Percentiles rank a stretch among this genome's conserved stretches.
phyloP scores from a whole-genome alignment of 2,113 vertebrate genomes.

The Ctenodactylus gundi region DNA sequence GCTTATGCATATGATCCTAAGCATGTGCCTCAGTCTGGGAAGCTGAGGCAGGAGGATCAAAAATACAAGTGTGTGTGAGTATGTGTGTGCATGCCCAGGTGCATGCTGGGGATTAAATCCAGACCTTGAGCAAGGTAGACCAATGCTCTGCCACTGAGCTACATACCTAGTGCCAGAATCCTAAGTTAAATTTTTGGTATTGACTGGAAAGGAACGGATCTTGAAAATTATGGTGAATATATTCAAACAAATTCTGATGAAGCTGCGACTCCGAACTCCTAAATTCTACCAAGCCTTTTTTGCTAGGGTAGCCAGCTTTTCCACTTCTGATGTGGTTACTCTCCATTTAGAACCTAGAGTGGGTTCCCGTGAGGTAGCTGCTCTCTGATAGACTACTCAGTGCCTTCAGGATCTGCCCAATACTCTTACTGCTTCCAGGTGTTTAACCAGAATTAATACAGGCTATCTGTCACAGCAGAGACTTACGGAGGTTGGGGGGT shows the following conservation, averaged over 20 bases:
- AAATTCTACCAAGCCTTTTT: not conserved
- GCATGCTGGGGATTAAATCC: not conserved
- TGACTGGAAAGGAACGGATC: not conserved
- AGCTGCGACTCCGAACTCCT: not conserved
- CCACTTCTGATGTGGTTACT: no score
- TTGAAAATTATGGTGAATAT: not conserved
- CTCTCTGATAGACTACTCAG: not conserved
- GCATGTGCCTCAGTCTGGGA: not conserved
- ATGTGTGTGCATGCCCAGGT: not conserved
- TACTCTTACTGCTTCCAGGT: not conserved
- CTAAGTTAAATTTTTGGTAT: not conserved
- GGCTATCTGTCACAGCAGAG: not conserved
- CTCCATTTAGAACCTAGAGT: no score
- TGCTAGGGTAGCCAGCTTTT: no score
- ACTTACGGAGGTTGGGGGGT: not conserved
- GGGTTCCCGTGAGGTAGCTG: not conserved
- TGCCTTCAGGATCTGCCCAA: not conserved
- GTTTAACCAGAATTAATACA: not conserved
- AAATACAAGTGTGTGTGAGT: no score
- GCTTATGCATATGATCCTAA: no score
- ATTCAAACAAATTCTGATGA: not conserved
- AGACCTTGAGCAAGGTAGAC: not conserved
- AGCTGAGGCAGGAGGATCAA: not conserved
- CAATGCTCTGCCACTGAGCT: not conserved
- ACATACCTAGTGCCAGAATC: not conserved